Evolutionary conservation across 2,113 vertebrate species (phyloP).

Genomic region (Tautogolabrus adspersus): DNA sequence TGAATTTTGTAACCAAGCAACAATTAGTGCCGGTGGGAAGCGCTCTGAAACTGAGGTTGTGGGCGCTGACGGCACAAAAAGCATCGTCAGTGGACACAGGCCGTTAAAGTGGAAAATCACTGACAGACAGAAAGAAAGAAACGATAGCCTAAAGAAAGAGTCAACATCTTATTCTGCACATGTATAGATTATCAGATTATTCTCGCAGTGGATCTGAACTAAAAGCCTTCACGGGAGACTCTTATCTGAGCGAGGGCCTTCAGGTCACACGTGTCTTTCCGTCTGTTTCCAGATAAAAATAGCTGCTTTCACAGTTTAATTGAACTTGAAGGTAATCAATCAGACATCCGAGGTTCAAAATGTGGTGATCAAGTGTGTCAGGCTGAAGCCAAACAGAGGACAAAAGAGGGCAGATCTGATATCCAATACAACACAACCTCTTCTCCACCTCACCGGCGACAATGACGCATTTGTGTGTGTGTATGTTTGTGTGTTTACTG

Average conservation of each 20-base stretch:
- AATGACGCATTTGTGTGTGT: neutral
- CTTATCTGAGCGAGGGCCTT: neutral
- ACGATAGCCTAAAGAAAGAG: too few species aligned
- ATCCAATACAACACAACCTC: conserved; percentile 66
- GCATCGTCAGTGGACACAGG: too few species aligned
- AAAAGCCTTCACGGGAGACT: neutral
- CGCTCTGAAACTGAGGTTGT: too few species aligned
- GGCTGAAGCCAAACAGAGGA: conserved; percentile 70
- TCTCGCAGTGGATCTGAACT: neutral
- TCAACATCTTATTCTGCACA: neutral
- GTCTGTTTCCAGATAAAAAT: conserved; percentile 54
- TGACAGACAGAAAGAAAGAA: too few species aligned
- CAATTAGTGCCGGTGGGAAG: too few species aligned
- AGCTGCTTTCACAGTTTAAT: conserved; percentile 58
- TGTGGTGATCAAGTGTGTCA: conserved; percentile 67
- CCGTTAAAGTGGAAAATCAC: too few species aligned
- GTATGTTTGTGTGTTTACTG: conserved; percentile 3
- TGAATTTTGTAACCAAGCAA: too few species aligned
- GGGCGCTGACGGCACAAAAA: too few species aligned
- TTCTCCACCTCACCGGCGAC: conserved; percentile 31
- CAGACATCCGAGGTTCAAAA: conserved; percentile 65
- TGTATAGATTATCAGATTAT: neutral
- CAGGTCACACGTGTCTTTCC: conserved; percentile 27
- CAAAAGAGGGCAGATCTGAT: conserved; percentile 68
- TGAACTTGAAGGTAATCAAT: conserved; percentile 77